These are phyloP conservation scores for Fregata magnificens DNA, from an alignment of 2,113 vertebrate species.

Conservation along the genomic window DNA sequence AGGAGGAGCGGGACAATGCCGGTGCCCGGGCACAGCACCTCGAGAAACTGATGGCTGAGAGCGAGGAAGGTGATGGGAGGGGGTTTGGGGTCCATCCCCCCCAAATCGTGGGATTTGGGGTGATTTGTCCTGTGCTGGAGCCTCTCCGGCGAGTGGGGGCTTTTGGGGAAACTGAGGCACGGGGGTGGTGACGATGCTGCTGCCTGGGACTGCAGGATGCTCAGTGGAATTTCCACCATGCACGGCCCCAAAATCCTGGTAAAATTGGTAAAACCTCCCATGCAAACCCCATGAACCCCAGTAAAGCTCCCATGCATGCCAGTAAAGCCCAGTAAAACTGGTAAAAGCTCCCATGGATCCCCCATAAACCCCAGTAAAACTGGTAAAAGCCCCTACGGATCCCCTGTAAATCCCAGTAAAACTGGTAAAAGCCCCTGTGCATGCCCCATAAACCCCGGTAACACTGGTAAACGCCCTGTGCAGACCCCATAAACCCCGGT, in stretches of 20 bases:
- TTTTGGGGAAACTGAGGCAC: background rate
- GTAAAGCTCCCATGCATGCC: rapidly evolving
- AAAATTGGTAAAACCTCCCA: rapidly evolving
- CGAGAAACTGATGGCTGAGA: slow-evolving; percentile 80
- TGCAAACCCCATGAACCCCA: background rate
- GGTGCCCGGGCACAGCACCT: slow-evolving; percentile 76
- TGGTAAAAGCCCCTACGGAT: rapidly evolving
- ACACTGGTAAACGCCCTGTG: background rate
- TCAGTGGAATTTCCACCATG: rapidly evolving
- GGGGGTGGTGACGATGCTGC: rapidly evolving
- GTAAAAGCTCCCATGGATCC: rapidly evolving
- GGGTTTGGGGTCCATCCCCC: background rate
- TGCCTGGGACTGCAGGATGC: background rate
- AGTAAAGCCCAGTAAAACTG: background rate
- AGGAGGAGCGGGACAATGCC: slow-evolving; percentile 75
- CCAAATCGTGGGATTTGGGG: background rate
- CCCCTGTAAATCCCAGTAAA: rapidly evolving
- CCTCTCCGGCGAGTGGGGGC: rapidly evolving
- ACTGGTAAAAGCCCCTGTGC: background rate
- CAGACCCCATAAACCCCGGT: background rate
- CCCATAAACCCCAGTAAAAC: background rate
- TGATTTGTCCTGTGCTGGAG: background rate
- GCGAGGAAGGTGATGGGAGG: slow-evolving; percentile 78
- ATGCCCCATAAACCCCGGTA: background rate
- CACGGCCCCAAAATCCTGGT: background rate